A percentile compares a stretch with the other conserved stretches of the same genome.
phyloP scores from a whole-genome alignment of 2,113 vertebrate genomes.

The Catharus bicknelli region DNA sequence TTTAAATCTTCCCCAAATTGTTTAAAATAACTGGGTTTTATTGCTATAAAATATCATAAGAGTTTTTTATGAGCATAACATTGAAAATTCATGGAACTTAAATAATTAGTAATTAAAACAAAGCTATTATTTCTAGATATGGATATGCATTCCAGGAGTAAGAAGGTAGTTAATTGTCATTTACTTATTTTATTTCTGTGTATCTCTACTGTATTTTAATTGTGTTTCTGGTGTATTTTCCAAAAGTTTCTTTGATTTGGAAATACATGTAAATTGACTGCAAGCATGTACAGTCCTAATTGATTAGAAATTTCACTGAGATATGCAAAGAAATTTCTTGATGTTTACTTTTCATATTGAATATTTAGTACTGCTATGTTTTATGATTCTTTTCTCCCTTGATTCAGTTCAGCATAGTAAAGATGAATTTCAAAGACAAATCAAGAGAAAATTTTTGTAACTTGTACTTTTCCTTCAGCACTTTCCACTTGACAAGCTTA shows the following conservation, averaged over 20 bases:
- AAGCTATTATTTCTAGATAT: background rate
- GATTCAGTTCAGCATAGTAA: background rate
- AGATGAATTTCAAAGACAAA: background rate
- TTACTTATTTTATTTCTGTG: background rate
- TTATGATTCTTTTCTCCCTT: background rate
- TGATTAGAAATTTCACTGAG: background rate
- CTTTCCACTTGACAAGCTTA: background rate
- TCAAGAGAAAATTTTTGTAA: background rate
- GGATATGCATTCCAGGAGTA: background rate
- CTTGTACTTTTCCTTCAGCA: background rate
- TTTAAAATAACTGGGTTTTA: background rate
- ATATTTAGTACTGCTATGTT: background rate
- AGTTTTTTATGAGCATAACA: background rate
- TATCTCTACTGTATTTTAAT: background rate
- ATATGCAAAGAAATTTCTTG: background rate
- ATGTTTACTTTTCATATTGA: background rate
- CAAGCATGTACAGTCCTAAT: background rate
- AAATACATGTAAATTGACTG: background rate
- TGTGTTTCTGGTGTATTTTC: background rate
- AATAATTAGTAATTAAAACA: background rate
- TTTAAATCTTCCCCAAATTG: background rate
- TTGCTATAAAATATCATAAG: background rate
- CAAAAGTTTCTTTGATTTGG: background rate
- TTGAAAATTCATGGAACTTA: background rate
- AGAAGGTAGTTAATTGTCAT: background rate